Evolutionary conservation across 1,140 invertebrate species (phyloP).

Genomic region (Hyles euphorbiae): DNA sequence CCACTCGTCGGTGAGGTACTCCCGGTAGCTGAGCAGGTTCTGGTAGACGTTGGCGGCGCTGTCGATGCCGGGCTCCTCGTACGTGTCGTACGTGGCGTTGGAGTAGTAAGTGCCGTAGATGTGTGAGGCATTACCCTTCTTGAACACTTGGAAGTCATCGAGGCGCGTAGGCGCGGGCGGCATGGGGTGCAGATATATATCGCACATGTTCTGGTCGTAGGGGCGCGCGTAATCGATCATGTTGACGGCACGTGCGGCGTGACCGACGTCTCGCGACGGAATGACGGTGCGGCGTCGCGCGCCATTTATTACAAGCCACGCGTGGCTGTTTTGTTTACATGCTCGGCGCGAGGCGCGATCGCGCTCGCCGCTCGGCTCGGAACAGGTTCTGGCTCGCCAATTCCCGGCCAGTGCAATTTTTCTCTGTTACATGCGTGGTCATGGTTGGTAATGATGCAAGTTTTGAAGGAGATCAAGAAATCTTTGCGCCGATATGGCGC

Average conservation of each 20-base stretch:
- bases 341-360: not conserved
- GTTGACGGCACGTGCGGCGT: conserved; percentile 39
- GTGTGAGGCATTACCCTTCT: conserved; percentile 50
- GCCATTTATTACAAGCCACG: conserved; percentile 37
- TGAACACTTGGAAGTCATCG: conserved; percentile 63
- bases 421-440: too few relatives aligned
- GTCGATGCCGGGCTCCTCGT: conserved; percentile 46
- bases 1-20: conserved; percentile 69
- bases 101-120: conserved; percentile 59
- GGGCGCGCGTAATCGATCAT: conserved; percentile 66
- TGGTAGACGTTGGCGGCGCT: conserved; percentile 50
- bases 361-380: conserved; percentile 1
- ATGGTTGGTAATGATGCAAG: too few relatives aligned
- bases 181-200: conserved; percentile 40
- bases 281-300: conserved; percentile 35
- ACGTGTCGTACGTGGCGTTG: conserved; percentile 43
- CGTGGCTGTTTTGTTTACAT: conserved; percentile 50
- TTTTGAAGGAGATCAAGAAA: too few relatives aligned
- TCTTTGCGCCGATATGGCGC: too few relatives aligned
- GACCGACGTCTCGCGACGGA: conserved; percentile 52
- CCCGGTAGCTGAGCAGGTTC: conserved; percentile 44
- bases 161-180: conserved; percentile 55
- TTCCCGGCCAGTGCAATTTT: conserved; percentile 8
- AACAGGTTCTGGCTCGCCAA: not conserved
- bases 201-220: conserved; percentile 60